Conservation (phyloP, 2,797 vertebrate species). For the Rhinatrema bivittatum region DNA sequence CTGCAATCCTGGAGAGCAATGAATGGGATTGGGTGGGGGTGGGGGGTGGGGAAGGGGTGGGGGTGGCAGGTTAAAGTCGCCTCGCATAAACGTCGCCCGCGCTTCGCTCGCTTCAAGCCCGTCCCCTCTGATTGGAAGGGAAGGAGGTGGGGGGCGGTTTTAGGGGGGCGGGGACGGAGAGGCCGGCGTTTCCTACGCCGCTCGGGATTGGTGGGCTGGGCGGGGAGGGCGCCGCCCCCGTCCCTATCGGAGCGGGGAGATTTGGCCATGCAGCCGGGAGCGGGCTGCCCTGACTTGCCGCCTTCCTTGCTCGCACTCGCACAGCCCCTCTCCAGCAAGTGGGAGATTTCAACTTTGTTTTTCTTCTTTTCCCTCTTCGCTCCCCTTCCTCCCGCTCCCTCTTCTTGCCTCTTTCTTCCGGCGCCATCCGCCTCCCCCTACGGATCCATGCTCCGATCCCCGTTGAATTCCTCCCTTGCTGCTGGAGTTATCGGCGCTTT, state of each 20-base stretch:
- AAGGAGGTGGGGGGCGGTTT: background rate
- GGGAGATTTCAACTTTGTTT: too few species aligned
- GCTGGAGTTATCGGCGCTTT: too few species aligned
- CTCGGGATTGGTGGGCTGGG: conserved; percentile 11
- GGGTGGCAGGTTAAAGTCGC: conserved; percentile 5
- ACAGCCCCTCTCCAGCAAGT: too few species aligned
- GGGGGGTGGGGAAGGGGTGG: too few species aligned
- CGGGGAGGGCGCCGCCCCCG: conserved; percentile 2
- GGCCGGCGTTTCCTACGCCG: background rate
- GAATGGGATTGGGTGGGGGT: background rate
- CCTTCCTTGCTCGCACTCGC: conserved; percentile 6
- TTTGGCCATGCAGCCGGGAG: conserved; percentile 17
- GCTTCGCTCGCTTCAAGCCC: conserved; percentile 11
- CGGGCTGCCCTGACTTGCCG: conserved; percentile 9
- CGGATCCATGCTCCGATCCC: too few species aligned
- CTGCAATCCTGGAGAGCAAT: background rate
- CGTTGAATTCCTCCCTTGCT: too few species aligned
- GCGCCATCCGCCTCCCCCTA: too few species aligned
- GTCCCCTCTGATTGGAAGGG: conserved; percentile 4
- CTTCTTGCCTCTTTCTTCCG: too few species aligned
- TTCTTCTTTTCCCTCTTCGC: too few species aligned
- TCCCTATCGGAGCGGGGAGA: conserved; percentile 13
- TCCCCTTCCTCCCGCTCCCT: too few species aligned
- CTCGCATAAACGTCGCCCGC: conserved; percentile 17
- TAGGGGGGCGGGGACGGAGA: conserved; percentile 1